Evolutionary conservation across 2,888 invertebrate species (phyloP), one percentile per base, ranked within the genome.

Genomic region (Odontocerum albicorne): DNA sequence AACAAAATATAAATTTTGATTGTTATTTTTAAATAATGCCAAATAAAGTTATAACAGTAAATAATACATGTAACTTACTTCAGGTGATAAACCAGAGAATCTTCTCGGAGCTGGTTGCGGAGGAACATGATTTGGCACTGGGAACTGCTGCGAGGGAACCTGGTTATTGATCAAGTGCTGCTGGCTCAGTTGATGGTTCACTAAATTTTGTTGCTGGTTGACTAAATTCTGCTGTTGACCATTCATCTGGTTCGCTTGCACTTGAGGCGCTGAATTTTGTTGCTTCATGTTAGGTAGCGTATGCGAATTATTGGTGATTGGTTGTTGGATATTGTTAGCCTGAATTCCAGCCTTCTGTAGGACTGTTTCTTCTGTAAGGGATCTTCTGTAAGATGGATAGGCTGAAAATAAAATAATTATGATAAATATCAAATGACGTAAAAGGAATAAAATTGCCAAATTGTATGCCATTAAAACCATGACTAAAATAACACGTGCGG

Each of bases 81-180:
- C 61, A 21, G 62, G 58, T 22, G 62, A 62, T 36, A 57, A 43
- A 40, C 46, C 53, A 20, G 57, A 59, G 62, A 78, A 68, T 67
- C 71, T 71, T 63, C 77, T 67, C 39, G 79, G 77, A 58, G 78
- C 78, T 3, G 78, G 78, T 66, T 75, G 75, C 57, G 77, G 78
- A 57, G 72, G 71, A 27, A 68, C 68, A 39, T 52, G 57, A 54
- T 61, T 55, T 27, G 50, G 39, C n/a, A 39, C 13, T 31, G 39
- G 39, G 36, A 36, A 31, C 19, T 32, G 31, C 42, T 43, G 49
- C 4, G 27, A 39, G 15, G 46, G 21, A 10, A 43, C 39, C 7
- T 36, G 17, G 12, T 35, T 27, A 19, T 36, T 39, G 20, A n/a
- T 16, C 42, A 42, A 22, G n/a, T 20, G 33, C 8, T 17, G 22